Evolutionary conservation across 2,797 vertebrate genomes (phyloP).

Genomic region (Semotilus atromaculatus): DNA sequence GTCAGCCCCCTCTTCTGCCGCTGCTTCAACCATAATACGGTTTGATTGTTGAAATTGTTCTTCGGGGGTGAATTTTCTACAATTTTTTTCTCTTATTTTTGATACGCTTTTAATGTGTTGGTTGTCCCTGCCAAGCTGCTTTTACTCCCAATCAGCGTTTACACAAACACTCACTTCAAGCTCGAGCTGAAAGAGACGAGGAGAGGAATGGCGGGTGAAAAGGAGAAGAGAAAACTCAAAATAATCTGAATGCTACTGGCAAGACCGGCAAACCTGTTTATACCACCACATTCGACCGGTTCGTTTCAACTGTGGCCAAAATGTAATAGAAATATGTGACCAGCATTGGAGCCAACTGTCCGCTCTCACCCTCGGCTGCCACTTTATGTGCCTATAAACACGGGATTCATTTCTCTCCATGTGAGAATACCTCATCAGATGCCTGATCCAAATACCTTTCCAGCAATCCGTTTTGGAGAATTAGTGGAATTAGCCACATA

Average conservation of each 20-base stretch:
- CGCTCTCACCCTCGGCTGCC: constrained; percentile 31
- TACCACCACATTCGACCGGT: constrained; percentile 1
- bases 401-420: not conserved
- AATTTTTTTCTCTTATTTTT: constrained; percentile 20
- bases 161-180: constrained; percentile 50
- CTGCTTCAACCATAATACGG: constrained; percentile 46
- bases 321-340: constrained; percentile 37
- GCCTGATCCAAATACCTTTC: not conserved
- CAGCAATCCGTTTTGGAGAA: constrained; percentile 32
- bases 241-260: constrained; percentile 35
- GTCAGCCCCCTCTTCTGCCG: constrained; percentile 39
- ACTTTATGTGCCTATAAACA: constrained; percentile 31
- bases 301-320: constrained; percentile 18
- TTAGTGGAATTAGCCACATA: constrained; percentile 37
- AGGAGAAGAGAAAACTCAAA: constrained; percentile 7
- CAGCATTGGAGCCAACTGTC: constrained; percentile 32
- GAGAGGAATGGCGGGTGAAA: not conserved
- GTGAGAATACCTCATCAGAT: constrained; percentile 36
- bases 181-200: constrained; percentile 5
- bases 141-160: constrained; percentile 60
- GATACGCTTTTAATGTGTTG: constrained; percentile 42
- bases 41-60: constrained; percentile 63
- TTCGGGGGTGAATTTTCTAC: constrained; percentile 48
- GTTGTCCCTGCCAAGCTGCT: constrained; percentile 52
- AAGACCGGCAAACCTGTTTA: constrained; percentile 7